phyloP scores from a whole-genome alignment of 2,113 vertebrate species.

The Rhinolophus sinicus region DNA sequence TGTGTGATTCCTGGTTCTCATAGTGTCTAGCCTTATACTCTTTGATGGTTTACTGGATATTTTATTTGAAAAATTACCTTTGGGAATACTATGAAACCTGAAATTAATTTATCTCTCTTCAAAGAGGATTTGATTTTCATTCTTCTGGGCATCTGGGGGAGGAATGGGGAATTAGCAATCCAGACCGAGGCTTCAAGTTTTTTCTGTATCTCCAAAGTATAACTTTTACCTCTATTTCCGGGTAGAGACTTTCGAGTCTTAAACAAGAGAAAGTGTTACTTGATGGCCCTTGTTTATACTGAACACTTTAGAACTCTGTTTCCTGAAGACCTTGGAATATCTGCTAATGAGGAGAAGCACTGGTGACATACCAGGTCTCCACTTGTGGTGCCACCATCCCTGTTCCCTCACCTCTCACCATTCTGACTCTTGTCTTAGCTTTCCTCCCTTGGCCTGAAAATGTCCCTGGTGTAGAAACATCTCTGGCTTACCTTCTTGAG shows the following conservation, averaged over 20 bases:
- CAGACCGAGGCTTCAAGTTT: not conserved
- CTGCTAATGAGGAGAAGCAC: not conserved
- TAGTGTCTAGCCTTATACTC: not conserved
- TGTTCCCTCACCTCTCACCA: not conserved
- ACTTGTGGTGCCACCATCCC: fast-evolving
- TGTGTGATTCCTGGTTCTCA: not conserved
- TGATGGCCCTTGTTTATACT: not conserved
- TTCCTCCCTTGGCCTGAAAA: not conserved
- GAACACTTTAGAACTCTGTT: not conserved
- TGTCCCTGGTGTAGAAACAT: not conserved
- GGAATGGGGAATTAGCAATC: not conserved
- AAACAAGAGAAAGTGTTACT: not conserved
- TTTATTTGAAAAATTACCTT: not conserved
- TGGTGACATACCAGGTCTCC: not conserved
- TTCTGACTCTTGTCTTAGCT: not conserved
- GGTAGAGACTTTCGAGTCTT: not conserved
- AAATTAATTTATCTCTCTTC: not conserved
- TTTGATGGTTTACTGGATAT: not conserved
- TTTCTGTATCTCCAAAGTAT: not conserved
- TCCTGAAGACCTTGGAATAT: not conserved
- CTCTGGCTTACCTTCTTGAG: not conserved
- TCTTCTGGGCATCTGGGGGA: not conserved
- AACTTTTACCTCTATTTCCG: not conserved
- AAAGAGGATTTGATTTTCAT: not conserved
- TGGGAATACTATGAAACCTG: not conserved